phyloP scores from a whole-genome alignment of 30 jellyfish, hydroid and myxozoan genomes.

The Turritopsis rubra region DNA sequence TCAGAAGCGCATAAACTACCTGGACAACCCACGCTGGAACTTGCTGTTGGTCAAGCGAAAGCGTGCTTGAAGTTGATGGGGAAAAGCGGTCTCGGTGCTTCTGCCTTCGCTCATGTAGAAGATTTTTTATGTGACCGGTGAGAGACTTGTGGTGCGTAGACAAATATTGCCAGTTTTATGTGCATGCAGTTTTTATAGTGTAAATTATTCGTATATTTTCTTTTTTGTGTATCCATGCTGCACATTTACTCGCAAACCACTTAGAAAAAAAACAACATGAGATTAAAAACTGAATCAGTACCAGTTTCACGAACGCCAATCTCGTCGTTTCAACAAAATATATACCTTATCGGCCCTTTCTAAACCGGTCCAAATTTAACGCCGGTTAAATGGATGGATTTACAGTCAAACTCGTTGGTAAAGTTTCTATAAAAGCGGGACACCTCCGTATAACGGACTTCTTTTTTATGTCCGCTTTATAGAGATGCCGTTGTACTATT shows the following conservation, averaged over 20 bases:
- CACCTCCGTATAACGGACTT: no score
- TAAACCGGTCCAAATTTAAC: no score
- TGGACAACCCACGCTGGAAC: constrained; percentile 82
- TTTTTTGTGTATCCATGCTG: not conserved
- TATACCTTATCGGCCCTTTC: no score
- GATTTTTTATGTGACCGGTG: constrained; percentile 52
- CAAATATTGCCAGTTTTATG: not conserved
- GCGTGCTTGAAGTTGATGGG: constrained; percentile 84
- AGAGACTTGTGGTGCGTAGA: not conserved
- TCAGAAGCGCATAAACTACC: constrained; percentile 89
- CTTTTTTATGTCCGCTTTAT: no score
- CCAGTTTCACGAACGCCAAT: no score
- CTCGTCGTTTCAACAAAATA: no score
- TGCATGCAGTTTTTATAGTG: not conserved
- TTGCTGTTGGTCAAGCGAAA: constrained; percentile 78
- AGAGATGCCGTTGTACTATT: no score
- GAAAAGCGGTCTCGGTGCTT: constrained; percentile 90
- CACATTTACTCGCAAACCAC: not conserved
- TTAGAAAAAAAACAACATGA: not conserved
- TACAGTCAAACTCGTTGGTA: no score
- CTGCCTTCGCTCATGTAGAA: constrained; percentile 84
- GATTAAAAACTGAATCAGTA: not conserved
- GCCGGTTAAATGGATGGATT: no score
- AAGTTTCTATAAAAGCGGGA: no score
- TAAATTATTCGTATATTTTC: not conserved